phyloP scores from a whole-genome alignment of 2,113 vertebrate genomes.

The Glaucomys volans region DNA sequence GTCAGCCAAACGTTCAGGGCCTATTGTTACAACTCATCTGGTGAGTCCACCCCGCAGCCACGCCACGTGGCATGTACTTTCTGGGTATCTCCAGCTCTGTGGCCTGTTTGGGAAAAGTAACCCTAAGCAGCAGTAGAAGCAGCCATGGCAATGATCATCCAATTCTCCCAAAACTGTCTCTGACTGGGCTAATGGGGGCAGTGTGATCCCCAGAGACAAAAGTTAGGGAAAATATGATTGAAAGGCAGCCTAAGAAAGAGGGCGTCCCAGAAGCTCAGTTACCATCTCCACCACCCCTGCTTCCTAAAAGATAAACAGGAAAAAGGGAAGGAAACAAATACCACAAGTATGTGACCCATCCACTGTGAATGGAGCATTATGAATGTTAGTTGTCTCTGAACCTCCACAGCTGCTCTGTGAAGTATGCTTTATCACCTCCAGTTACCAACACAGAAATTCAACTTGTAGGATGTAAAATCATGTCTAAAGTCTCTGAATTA shows the following conservation, averaged over 20 bases:
- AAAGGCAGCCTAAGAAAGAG: neutral
- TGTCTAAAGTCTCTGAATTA: neutral
- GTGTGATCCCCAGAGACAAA: neutral
- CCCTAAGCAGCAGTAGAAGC: neutral
- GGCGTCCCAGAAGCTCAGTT: neutral
- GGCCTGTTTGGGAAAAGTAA: neutral
- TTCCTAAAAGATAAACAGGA: slow-evolving; percentile 45
- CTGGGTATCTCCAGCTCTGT: neutral
- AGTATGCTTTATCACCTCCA: neutral
- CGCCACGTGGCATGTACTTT: neutral
- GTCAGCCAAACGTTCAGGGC: slow-evolving; percentile 74
- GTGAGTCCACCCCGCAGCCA: slow-evolving; percentile 84
- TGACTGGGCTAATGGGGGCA: neutral
- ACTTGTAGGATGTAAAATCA: neutral
- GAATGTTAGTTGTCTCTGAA: neutral
- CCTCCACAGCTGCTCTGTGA: neutral
- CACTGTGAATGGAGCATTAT: neutral
- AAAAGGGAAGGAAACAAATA: neutral
- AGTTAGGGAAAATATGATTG: neutral
- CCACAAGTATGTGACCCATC: neutral
- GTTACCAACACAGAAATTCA: slow-evolving; percentile 3
- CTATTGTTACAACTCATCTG: slow-evolving; percentile 94
- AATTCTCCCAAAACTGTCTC: neutral
- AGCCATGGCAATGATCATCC: neutral
- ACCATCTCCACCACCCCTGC: neutral